Base-by-base conservation (phyloP, 1,140 invertebrate genomes). In the Pseudomyrmex flavicornis region DNA sequence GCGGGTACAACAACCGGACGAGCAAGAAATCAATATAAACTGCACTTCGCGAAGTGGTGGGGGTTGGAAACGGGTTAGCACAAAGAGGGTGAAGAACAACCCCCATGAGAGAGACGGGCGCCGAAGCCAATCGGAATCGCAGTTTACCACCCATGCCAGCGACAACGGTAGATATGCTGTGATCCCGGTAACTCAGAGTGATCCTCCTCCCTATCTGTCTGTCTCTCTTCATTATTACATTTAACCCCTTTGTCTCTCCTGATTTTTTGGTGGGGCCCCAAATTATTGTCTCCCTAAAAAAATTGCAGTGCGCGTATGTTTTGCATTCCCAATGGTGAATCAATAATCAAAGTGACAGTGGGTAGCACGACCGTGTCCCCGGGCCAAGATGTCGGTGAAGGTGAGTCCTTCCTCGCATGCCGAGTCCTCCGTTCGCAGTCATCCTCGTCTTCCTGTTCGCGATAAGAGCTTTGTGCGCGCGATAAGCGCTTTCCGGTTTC, bases 331-430 rank as follows among this genome's bases (percentile, higher is more conserved):
- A 58, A 83, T 84, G 82, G 87, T 89, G 87, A 88, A 85, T 83
- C 83, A 85, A 90, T 90, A 85, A 88, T 89, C 82, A 75, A 77
- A 73, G 88, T 85, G 88, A 83, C 68, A 88, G 90, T 88, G 90
- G 87, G 80, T 88, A 92, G 77, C 83, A 86, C 79, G 83, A 87
- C 80, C 84, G 85, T 83, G 83, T 72, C n/a, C 35, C 54, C 58
- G 56, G 80, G 66, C 73, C 90, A 92, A 92, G 82, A 94, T 94
- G 93, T 93, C 93, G 93, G 93, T 93, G 87, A 93, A 93, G 92
- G 93, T 93, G 91, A 90, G 88, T 89, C 85, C 35, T 62, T 63
- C 61, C 50, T 59, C 20, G n/a, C 20, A 70, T 22, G 56, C 20
- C 15, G 13, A 2, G 35, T 35, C 5, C 35, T 35, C 0, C 35